phyloP scores from a whole-genome alignment of 35 echinoderm and acorn worm species.

The Ophiothrix spiculata region DNA sequence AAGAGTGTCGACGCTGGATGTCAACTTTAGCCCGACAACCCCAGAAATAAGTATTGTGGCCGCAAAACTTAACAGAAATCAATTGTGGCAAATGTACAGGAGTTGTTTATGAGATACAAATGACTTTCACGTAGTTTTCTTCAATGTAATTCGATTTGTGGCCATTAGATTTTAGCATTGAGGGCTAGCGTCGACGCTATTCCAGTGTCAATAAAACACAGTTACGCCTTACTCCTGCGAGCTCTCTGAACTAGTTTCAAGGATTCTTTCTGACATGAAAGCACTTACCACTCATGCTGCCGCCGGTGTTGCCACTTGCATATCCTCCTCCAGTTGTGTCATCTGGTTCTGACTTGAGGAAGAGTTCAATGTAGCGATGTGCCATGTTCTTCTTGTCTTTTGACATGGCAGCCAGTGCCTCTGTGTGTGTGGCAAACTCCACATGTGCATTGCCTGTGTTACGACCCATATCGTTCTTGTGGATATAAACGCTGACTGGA shows the following conservation, averaged over 20 bases:
- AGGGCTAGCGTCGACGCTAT: no score
- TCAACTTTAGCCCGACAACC: no score
- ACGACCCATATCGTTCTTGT: conserved; percentile 56
- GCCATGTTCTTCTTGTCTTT: conserved; percentile 88
- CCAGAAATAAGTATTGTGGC: no score
- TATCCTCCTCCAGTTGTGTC: conserved; percentile 41
- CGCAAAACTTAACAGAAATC: no score
- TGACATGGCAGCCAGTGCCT: conserved; percentile 76
- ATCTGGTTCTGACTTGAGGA: conserved; percentile 62
- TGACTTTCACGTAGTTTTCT: no score
- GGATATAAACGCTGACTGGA: conserved; percentile 61
- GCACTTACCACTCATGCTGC: background rate
- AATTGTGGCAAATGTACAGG: no score
- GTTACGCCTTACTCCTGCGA: no score
- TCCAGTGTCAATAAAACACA: no score
- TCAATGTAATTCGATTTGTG: no score
- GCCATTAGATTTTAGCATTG: no score
- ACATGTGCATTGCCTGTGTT: conserved; percentile 80
- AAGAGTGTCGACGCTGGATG: no score
- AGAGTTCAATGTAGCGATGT: conserved; percentile 94
- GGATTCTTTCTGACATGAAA: background rate
- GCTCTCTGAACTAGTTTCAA: background rate
- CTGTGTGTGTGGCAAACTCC: conserved; percentile 71
- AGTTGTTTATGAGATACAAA: no score
- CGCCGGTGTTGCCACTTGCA: conserved; percentile 6